Percentiles rank a stretch among this genome's conserved stretches.
Conservation (phyloP, 2,797 vertebrate genomes). For the Neopelma chrysocephalum region DNA sequence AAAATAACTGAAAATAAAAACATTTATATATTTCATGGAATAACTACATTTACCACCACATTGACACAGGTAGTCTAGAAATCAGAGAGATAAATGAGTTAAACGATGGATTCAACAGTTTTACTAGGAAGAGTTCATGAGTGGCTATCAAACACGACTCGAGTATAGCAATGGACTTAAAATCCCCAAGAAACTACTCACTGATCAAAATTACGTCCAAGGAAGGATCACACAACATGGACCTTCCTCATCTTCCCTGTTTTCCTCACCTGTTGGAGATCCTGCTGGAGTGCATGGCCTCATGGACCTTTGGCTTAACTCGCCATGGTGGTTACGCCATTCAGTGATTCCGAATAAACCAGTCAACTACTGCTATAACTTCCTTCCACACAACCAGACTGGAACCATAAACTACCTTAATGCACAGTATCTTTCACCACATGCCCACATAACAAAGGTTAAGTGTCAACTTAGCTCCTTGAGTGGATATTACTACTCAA, state of each 20-base stretch:
- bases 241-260: not conserved
- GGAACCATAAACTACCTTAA: not conserved
- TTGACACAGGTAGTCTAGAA: not conserved
- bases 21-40: no score
- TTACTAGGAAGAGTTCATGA: not conserved
- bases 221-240: not conserved
- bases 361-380: not conserved
- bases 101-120: not conserved
- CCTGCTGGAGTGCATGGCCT: not conserved
- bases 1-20: not conserved
- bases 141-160: not conserved
- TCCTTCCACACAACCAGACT: not conserved
- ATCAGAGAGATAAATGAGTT: not conserved
- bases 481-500: not conserved
- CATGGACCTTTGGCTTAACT: not conserved
- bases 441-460: not conserved
- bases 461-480: not conserved
- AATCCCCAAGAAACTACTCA: not conserved
- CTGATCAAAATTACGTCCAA: not conserved
- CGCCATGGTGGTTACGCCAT: fast-evolving
- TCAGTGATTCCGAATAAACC: not conserved
- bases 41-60: not conserved
- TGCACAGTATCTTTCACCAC: not conserved
- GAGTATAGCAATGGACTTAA: not conserved
- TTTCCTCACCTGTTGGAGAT: not conserved